phyloP scores from a whole-genome alignment of 2,113 vertebrate genomes.

The Dasyurus viverrinus region DNA sequence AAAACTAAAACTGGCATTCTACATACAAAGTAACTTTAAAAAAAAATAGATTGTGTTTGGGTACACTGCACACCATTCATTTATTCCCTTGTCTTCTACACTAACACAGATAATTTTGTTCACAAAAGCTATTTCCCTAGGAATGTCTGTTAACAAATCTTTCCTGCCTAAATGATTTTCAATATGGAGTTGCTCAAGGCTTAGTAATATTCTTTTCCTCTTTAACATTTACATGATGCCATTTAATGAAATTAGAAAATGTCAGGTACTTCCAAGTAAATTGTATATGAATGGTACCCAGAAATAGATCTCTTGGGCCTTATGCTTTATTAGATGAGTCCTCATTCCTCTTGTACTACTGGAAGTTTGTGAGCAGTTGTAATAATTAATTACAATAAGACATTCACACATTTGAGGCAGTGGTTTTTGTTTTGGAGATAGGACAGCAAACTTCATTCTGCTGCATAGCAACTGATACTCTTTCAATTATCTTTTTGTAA shows the following conservation, averaged over 20 bases:
- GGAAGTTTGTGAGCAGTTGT: background rate
- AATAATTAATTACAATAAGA: background rate
- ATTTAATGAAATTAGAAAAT: conserved; percentile 34
- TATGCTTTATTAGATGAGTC: background rate
- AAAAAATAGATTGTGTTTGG: background rate
- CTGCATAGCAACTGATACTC: background rate
- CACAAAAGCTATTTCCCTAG: background rate
- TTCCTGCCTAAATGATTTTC: background rate
- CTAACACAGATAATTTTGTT: background rate
- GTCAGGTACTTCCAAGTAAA: background rate
- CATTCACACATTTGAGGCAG: background rate
- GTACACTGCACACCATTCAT: background rate
- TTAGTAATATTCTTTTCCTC: background rate
- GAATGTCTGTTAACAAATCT: background rate
- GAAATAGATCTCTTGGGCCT: background rate
- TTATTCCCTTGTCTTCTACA: background rate
- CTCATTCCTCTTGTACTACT: background rate
- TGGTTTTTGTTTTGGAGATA: background rate
- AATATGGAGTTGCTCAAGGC: background rate
- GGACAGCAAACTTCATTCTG: background rate
- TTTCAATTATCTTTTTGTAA: background rate
- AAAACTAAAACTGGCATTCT: background rate
- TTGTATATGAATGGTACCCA: background rate
- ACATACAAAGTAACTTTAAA: background rate
- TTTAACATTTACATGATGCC: background rate